Evolutionary conservation across 2,113 vertebrate species (phyloP), one percentile per base, ranked within the genome.

Genomic region (Urocolius indicus): DNA sequence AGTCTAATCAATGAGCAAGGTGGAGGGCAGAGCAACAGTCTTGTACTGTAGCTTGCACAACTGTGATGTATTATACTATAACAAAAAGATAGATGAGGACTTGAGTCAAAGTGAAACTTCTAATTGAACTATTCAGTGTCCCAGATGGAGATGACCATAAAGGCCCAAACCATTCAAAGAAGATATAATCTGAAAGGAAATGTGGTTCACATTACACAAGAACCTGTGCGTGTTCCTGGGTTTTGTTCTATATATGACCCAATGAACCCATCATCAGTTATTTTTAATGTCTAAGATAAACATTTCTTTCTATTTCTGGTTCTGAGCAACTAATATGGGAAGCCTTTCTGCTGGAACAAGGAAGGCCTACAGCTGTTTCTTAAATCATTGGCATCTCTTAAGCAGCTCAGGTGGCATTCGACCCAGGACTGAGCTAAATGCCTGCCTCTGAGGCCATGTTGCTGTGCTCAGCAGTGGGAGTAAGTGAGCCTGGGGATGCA

Each of bases 401-500:
- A 52, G 16, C 6, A 30, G 10, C 43, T 71, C 12, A 43, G 7
- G 11, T 55, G 45, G 45, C 29, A 66, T 55, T 87, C 9, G 52
- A 82, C 6, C 8, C 20, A 57, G 29, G 5, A 15, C 13, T 74
- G 16, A 22, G 59, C 5, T 59, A 48, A 52, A 27, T 8, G 5
- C 9, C 21, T 2, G 1, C 46, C 36, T 22, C 7, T 36, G 38
- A 26, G n/a, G 24, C 34, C 2, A 0, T 45, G 48, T 19, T 48
- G 6, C 32, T 59, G 14, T 58, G 27, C 36, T 58, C 10, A 18
- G 27, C 30, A 22, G 7, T 3, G 22, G 27, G 36, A 89, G 32
- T 38, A 73, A 54, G 30, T 0, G 5, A 51, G 34, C 11, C 12
- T 0, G 2, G 11, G 16, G 10, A 10, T 30, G 7, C 0, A 0